Percentiles rank a stretch among this genome's conserved stretches.
These are phyloP conservation scores for Chrysomela aeneicollis DNA, from an alignment of 2,888 invertebrate species.

Conservation along the genomic window DNA sequence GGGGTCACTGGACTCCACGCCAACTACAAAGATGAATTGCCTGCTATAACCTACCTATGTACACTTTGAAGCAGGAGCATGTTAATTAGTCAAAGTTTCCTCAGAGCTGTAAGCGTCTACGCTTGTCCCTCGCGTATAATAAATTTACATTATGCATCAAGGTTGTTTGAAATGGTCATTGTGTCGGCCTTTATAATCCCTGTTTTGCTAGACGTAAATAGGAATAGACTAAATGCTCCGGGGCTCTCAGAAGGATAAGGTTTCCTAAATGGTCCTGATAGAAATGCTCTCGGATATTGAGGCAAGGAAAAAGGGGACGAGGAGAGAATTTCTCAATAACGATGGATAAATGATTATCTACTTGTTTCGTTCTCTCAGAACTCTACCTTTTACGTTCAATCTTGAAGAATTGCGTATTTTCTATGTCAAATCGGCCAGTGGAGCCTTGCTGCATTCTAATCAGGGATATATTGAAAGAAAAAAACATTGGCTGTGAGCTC, in stretches of 20 bases:
- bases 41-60: constrained; percentile 11
- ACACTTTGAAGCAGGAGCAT: constrained; percentile 15
- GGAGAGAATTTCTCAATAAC: no score
- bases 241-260: not conserved
- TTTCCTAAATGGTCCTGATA: not conserved
- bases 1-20: not conserved
- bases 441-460: no score
- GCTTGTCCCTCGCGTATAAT: constrained; percentile 24
- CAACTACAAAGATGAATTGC: constrained; percentile 22
- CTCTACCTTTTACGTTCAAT: no score
- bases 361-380: no score
- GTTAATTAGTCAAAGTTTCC: constrained; percentile 31
- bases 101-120: constrained; percentile 14
- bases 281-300: not conserved
- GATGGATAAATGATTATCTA: no score
- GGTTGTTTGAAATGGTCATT: constrained; percentile 18
- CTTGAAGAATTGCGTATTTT: no score
- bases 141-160: constrained; percentile 22
- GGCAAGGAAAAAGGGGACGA: not conserved
- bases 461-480: no score
- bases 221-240: not conserved
- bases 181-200: constrained; percentile 8
- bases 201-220: not conserved
- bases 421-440: no score
- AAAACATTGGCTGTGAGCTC: no score